phyloP scores from a whole-genome alignment of 2,113 vertebrate genomes.

The Nerophis ophidion region DNA sequence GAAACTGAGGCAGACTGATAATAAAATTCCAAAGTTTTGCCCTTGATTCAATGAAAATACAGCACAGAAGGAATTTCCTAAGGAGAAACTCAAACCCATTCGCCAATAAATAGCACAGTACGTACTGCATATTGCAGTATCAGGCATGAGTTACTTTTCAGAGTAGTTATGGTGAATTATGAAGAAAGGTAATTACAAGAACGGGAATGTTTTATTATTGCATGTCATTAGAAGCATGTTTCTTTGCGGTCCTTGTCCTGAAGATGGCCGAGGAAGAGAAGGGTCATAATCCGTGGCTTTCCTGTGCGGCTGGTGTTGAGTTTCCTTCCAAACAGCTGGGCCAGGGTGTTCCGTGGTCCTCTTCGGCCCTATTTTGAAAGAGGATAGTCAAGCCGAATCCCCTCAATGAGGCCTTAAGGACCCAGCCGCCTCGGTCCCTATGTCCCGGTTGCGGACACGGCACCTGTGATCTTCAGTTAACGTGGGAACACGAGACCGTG shows the following conservation, averaged over 20 bases:
- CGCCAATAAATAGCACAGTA: conserved; percentile 70
- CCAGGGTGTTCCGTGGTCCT: conserved; percentile 35
- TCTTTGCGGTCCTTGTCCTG: conserved; percentile 3
- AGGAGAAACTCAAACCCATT: conserved; percentile 72
- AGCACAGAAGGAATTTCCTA: conserved; percentile 73
- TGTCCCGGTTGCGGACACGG: conserved; percentile 23
- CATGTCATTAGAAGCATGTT: no score
- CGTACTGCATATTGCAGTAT: conserved; percentile 42
- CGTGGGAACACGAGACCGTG: conserved; percentile 40
- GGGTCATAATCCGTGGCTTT: conserved; percentile 63
- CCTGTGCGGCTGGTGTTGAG: conserved; percentile 57
- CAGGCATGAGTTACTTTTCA: conserved; percentile 20
- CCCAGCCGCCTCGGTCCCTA: conserved; percentile 24
- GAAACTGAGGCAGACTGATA: conserved; percentile 49
- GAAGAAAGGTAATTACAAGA: conserved; percentile 1
- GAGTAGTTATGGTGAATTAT: conserved; percentile 11
- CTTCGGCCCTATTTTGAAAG: conserved; percentile 54
- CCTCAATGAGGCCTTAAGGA: conserved; percentile 49
- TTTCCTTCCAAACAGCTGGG: conserved; percentile 59
- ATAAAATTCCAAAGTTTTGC: conserved; percentile 45
- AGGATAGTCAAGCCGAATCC: conserved; percentile 40
- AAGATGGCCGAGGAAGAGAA: conserved; percentile 32
- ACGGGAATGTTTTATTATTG: not conserved
- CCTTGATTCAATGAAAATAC: conserved; percentile 54
- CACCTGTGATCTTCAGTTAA: conserved; percentile 31